Evolutionary conservation across 2,888 invertebrate species (phyloP).

Genomic region (Sinohyriopsis cumingii): DNA sequence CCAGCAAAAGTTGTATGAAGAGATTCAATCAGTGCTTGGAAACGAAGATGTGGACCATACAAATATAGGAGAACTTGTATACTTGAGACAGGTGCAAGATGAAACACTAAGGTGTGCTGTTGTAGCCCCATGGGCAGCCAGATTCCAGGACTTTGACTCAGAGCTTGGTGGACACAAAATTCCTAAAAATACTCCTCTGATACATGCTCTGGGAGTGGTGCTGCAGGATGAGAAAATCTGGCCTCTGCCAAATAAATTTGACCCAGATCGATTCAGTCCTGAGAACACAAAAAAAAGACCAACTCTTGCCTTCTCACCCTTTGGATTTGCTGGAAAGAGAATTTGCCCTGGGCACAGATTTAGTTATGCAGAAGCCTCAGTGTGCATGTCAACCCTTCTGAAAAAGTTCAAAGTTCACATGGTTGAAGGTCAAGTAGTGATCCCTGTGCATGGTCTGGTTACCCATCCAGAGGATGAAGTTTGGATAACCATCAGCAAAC

Average conservation of each 20-base stretch:
- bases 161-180: constrained; percentile 71
- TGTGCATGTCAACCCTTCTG: constrained; percentile 59
- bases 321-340: constrained; percentile 71
- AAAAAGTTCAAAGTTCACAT: constrained; percentile 62
- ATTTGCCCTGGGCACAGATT: constrained; percentile 63
- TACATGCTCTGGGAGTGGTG: constrained; percentile 70
- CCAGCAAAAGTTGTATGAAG: constrained; percentile 65
- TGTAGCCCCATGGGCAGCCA: constrained; percentile 69
- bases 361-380: constrained; percentile 58
- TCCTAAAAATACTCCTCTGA: constrained; percentile 70
- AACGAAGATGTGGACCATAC: constrained; percentile 44
- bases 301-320: constrained; percentile 65
- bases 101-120: constrained; percentile 69
- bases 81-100: constrained; percentile 46
- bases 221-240: constrained; percentile 62
- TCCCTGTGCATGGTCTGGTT: constrained; percentile 65
- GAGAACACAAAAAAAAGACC: constrained; percentile 53
- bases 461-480: constrained; percentile 70
- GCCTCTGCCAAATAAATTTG: constrained; percentile 67
- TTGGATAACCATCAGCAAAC: constrained; percentile 64
- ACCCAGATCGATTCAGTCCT: constrained; percentile 65
- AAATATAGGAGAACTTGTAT: constrained; percentile 50
- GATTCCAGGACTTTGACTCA: constrained; percentile 66
- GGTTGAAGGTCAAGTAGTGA: constrained; percentile 67
- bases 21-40: constrained; percentile 56